phyloP scores from a whole-genome alignment of 2,888 invertebrate species.

The Vannuccia rotundouncinata region DNA sequence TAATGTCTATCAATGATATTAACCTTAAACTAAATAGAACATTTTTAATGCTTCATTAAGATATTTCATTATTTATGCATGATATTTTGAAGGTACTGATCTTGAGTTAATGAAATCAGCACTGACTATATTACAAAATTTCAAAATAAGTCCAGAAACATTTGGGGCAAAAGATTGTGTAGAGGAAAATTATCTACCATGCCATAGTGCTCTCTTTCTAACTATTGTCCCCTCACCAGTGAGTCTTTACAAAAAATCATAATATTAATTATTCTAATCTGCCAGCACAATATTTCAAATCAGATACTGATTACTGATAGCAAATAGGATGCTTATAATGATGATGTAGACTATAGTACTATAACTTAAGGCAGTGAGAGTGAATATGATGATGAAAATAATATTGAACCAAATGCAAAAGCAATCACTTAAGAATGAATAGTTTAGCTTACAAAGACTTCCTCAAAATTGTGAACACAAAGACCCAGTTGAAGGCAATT shows the following conservation, averaged over 20 bases:
- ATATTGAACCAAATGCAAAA: slow-evolving; percentile 15
- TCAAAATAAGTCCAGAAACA: slow-evolving; percentile 1
- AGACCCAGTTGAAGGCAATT: slow-evolving; percentile 16
- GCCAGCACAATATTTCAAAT: slow-evolving; percentile 6
- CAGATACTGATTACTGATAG: slow-evolving; percentile 17
- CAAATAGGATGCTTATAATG: slow-evolving; percentile 48
- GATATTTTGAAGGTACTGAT: neutral
- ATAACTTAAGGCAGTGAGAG: slow-evolving; percentile 15
- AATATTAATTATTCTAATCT: no score
- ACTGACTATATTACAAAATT: neutral
- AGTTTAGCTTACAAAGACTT: slow-evolving; percentile 17
- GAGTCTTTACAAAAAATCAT: slow-evolving; percentile 13
- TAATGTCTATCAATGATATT: slow-evolving; percentile 3
- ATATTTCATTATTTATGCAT: neutral
- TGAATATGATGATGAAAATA: slow-evolving; percentile 21
- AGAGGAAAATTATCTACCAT: slow-evolving; percentile 10
- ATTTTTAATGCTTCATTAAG: neutral
- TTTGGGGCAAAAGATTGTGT: slow-evolving; percentile 16
- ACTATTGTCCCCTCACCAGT: slow-evolving; percentile 16
- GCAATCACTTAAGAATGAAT: neutral
- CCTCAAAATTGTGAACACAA: slow-evolving; percentile 1
- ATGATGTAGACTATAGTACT: slow-evolving; percentile 50
- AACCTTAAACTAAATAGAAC: slow-evolving; percentile 6
- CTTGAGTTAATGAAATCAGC: slow-evolving; percentile 1
- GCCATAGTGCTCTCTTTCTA: neutral